Conservation (phyloP, 2,888 invertebrate genomes). For the Lacanobia wlatinum region DNA sequence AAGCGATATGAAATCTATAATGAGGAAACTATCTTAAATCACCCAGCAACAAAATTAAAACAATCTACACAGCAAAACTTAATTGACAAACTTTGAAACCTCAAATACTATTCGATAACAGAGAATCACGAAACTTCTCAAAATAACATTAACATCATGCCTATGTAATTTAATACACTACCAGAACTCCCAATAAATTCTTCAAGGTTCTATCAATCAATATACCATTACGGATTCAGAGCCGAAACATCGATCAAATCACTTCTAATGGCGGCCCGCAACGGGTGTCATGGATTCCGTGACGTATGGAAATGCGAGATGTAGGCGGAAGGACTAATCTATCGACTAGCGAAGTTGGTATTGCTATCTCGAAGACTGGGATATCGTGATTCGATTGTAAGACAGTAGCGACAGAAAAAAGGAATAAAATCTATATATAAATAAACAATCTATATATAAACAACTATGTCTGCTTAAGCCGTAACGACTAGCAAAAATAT, state of each 20-base stretch:
- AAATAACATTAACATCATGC: conserved; percentile 10
- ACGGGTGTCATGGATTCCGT: conserved; percentile 54
- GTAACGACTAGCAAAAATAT: no score
- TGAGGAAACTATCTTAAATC: not conserved
- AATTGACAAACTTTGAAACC: conserved; percentile 26
- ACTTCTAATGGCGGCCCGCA: conserved; percentile 57
- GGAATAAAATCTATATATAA: no score
- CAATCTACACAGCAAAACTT: conserved; percentile 4
- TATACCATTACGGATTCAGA: conserved; percentile 58
- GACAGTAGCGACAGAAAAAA: no score
- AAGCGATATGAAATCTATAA: not conserved
- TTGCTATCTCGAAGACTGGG: not conserved
- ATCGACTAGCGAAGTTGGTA: conserved; percentile 22
- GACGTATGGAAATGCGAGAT: conserved; percentile 58
- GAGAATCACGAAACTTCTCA: conserved; percentile 22
- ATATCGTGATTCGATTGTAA: not conserved
- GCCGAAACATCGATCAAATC: conserved; percentile 68
- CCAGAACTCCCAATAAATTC: conserved; percentile 37
- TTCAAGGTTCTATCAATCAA: conserved; percentile 58
- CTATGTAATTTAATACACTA: conserved; percentile 45
- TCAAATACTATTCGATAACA: conserved; percentile 38
- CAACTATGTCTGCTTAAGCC: no score
- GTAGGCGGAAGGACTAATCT: conserved; percentile 44
- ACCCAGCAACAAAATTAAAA: not conserved
- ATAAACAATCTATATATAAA: no score